Evolutionary conservation across 2,888 invertebrate genomes (phyloP).

Genomic region (Eudemis profundana): DNA sequence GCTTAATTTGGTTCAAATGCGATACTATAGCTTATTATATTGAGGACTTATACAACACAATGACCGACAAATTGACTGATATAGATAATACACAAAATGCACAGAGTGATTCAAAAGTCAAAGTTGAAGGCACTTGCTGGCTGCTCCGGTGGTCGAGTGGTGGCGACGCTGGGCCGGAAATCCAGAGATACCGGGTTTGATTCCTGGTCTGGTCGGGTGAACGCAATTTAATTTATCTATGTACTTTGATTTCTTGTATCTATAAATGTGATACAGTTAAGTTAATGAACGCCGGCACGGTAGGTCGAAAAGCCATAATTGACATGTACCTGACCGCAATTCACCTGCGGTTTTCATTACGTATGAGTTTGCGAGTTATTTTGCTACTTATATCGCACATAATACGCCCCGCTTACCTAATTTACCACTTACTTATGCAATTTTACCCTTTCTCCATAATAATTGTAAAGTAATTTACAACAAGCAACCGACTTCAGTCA

Average conservation of each 20-base stretch:
- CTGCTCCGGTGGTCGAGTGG: too few species aligned
- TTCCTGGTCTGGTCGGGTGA: too few species aligned
- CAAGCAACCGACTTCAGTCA: too few species aligned
- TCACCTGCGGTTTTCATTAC: constrained; percentile 33
- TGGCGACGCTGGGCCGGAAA: too few species aligned
- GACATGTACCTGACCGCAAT: constrained; percentile 38
- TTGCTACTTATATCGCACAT: constrained; percentile 8
- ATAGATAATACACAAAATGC: too few species aligned
- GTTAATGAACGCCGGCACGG: constrained; percentile 13
- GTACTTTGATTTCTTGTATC: too few species aligned
- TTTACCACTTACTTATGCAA: background rate
- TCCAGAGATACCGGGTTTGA: too few species aligned
- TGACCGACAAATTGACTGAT: constrained; percentile 29
- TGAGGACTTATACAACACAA: constrained; percentile 36
- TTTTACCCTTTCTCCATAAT: background rate
- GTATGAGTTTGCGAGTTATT: constrained; percentile 10
- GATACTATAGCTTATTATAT: constrained; percentile 13
- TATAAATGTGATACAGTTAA: constrained; percentile 33
- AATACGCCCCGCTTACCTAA: constrained; percentile 1
- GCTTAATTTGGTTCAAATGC: constrained; percentile 13
- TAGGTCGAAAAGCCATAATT: constrained; percentile 30
- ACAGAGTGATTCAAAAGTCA: too few species aligned
- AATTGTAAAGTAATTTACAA: too few species aligned
- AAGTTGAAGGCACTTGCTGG: too few species aligned
- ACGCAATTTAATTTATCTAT: too few species aligned